These are phyloP conservation scores for Drosophila helvetica DNA, from an alignment of 2,888 invertebrate species.

Conservation along the genomic window DNA sequence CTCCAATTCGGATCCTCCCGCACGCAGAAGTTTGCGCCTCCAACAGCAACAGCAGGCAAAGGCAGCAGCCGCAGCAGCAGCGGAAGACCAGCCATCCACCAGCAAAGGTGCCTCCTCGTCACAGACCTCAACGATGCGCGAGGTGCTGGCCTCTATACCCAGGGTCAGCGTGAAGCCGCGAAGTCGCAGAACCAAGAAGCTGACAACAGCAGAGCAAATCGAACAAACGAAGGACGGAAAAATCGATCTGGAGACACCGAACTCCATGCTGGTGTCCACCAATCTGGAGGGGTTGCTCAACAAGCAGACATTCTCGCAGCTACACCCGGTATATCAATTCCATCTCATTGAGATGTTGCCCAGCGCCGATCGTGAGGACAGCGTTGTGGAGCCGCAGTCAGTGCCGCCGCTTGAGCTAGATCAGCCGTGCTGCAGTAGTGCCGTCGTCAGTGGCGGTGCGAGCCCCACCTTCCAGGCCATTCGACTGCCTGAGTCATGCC, in stretches of 20 bases:
- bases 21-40: constrained; percentile 78
- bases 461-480: constrained; percentile 81
- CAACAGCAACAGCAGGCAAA: constrained; percentile 81
- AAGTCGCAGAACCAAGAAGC: constrained; percentile 89
- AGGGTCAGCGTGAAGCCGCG: constrained; percentile 94
- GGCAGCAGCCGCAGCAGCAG: constrained; percentile 72
- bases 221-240: constrained; percentile 97
- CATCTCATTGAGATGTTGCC: constrained; percentile 96
- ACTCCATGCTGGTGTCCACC: constrained; percentile 96
- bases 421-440: constrained; percentile 29
- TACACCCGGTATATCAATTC: constrained; percentile 95
- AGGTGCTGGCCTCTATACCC: constrained; percentile 94
- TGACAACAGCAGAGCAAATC: constrained; percentile 95
- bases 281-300: constrained; percentile 95
- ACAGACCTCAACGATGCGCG: constrained; percentile 92
- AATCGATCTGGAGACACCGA: constrained; percentile 97
- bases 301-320: constrained; percentile 94
- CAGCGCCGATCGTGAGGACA: constrained; percentile 89
- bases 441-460: constrained; percentile 34
- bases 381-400: constrained; percentile 66
- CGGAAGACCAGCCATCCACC: constrained; percentile 63
- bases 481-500: constrained; percentile 90
- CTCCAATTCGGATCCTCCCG: constrained; percentile 49
- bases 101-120: constrained; percentile 75
- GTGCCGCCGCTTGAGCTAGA: neutral